A percentile compares a stretch with the other conserved stretches of the same genome.
These are phyloP conservation scores for Drosophila falleni DNA, from an alignment of 2,888 invertebrate genomes.

Conservation along the genomic window DNA sequence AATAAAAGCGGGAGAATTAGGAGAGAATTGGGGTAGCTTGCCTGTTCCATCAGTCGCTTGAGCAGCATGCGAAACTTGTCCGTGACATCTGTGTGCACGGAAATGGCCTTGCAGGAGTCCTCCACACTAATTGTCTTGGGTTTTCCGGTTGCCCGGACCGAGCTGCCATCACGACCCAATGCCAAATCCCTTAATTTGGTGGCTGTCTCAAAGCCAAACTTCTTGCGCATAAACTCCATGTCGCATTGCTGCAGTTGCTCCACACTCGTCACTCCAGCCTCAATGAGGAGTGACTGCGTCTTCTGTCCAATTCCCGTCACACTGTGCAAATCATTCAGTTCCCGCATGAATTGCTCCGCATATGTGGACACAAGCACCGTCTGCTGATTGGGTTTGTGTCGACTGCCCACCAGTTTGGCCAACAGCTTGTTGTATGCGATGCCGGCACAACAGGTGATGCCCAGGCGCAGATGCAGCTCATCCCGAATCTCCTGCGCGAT, in stretches of 20 bases:
- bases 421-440: slow-evolving; percentile 93
- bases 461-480: slow-evolving; percentile 89
- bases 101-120: slow-evolving; percentile 91
- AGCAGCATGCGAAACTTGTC: slow-evolving; percentile 90
- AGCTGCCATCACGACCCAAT: slow-evolving; percentile 90
- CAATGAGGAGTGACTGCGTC: slow-evolving; percentile 88
- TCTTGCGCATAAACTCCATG: slow-evolving; percentile 87
- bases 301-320: slow-evolving; percentile 92
- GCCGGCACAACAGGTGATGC: slow-evolving; percentile 93
- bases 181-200: slow-evolving; percentile 89
- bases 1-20: too few species aligned
- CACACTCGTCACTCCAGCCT: slow-evolving; percentile 89
- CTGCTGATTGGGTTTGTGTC: slow-evolving; percentile 93
- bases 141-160: slow-evolving; percentile 91
- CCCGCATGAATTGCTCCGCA: slow-evolving; percentile 88
- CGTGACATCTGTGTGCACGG: slow-evolving; percentile 90
- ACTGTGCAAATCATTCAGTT: slow-evolving; percentile 87
- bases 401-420: slow-evolving; percentile 91
- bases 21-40: slow-evolving; percentile 70
- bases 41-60: slow-evolving; percentile 89
- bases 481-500: slow-evolving; percentile 92
- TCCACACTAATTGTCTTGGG: slow-evolving; percentile 93
- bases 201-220: slow-evolving; percentile 90
- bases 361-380: slow-evolving; percentile 91
- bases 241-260: slow-evolving; percentile 89